Evolutionary conservation across 2,113 vertebrate species (phyloP).

Genomic region (Pycnonotus jocosus): DNA sequence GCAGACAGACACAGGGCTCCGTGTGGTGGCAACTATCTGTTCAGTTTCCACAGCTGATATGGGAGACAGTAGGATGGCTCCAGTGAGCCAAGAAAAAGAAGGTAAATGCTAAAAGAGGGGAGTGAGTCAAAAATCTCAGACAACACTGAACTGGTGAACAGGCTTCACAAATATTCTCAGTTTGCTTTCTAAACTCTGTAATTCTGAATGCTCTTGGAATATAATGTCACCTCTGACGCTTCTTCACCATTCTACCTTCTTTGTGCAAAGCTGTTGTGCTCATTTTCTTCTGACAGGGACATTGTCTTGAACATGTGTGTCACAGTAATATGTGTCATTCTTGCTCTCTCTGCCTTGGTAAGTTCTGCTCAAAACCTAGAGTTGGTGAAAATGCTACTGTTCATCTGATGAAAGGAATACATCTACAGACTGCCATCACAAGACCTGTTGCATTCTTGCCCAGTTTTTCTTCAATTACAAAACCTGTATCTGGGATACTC

Average conservation of each 20-base stretch:
- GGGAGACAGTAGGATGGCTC: neutral
- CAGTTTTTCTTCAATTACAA: neutral
- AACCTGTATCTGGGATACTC: neutral
- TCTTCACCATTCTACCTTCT: neutral
- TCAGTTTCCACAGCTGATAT: neutral
- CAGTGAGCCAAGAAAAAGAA: neutral
- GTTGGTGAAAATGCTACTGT: neutral
- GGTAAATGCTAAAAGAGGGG: fast-evolving
- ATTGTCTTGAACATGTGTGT: neutral
- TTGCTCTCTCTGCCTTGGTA: neutral
- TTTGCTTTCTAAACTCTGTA: neutral
- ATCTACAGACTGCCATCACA: neutral
- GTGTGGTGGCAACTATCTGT: neutral
- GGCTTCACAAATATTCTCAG: neutral
- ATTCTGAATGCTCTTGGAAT: neutral
- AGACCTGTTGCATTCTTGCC: neutral
- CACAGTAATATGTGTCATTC: neutral
- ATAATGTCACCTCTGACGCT: neutral
- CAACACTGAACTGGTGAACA: neutral
- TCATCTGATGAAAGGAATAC: neutral
- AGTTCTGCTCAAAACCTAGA: neutral
- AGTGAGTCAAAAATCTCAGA: neutral
- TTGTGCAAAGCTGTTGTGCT: neutral
- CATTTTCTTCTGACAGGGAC: neutral
- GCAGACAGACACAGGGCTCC: neutral